A percentile compares a stretch with the other conserved stretches of the same genome.
Conservation (phyloP, 2,888 invertebrate species). For the Limnephilus lunatus region DNA sequence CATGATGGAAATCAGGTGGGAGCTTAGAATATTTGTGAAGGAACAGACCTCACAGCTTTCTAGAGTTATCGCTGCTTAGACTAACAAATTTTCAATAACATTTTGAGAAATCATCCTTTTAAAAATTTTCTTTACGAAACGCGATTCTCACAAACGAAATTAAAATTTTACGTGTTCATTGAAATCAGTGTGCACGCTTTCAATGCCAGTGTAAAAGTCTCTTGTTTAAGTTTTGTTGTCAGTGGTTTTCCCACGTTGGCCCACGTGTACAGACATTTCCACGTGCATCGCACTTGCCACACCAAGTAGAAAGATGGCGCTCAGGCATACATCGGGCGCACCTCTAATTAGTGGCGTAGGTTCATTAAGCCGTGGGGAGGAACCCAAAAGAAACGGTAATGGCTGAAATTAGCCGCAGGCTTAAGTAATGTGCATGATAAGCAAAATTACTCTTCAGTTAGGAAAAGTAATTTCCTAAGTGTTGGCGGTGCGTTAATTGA, state of each 20-base stretch:
- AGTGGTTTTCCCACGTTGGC: slow-evolving; percentile 6
- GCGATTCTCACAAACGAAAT: background rate
- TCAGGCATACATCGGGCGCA: slow-evolving; percentile 53
- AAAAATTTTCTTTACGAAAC: background rate
- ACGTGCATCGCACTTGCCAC: background rate
- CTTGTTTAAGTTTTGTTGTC: background rate
- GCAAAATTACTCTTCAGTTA: slow-evolving; percentile 54
- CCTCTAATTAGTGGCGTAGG: slow-evolving; percentile 65
- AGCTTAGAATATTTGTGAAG: background rate
- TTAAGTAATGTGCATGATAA: slow-evolving; percentile 65
- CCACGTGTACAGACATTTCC: slow-evolving; percentile 21
- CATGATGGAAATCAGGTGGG: background rate
- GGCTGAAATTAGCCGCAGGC: slow-evolving; percentile 62
- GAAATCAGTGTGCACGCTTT: background rate
- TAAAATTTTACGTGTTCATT: background rate
- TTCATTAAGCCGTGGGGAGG: slow-evolving; percentile 63
- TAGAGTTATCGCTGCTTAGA: too few relatives aligned
- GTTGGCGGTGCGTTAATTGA: slow-evolving; percentile 46
- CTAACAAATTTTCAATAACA: background rate
- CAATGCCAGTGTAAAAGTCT: background rate
- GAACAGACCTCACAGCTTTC: too few relatives aligned
- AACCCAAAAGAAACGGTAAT: slow-evolving; percentile 61
- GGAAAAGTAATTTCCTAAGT: slow-evolving; percentile 58
- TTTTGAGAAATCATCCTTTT: background rate
- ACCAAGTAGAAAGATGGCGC: slow-evolving; percentile 25